Base-by-base conservation (phyloP, 2,113 vertebrate genomes). In the Nesogale talazaci region DNA sequence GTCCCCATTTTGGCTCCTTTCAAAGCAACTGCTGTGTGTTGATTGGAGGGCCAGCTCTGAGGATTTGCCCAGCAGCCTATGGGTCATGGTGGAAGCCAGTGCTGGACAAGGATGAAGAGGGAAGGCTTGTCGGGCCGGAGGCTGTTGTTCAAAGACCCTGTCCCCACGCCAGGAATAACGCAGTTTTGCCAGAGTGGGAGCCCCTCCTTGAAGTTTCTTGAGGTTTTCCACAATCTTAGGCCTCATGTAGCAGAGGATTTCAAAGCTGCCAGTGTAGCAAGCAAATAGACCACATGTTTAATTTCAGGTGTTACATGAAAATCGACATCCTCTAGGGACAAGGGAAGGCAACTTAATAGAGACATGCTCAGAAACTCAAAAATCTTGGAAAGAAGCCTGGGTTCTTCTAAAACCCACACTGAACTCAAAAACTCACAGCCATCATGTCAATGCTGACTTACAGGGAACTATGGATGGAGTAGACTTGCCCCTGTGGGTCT, bases 161-260 rank as follows among this genome's bases (percentile, higher is more conserved):
- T 79, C 83, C 89, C 76, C 40, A 59, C 8, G 97, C 97, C 97
- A 98, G 97, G 87, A 98, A 97, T 83, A 97, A 96, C 83, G 96
- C 27, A 65, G 77, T 70, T 42, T 61, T 91, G 88, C 95, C 96
- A 97, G 83, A n/a, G 61, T 92, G 86, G 82, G 95, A 95, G 92
- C 63, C 86, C 84, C 93, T 74, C 46, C 63, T 85, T 92, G 56
- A 83, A 52, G 86, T 75, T 94, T 93, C 78, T 86, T 34, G 82
- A 91, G 92, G 74, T 95, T 98, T 97, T 94, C 15, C 4, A 95
- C 83, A 80, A 95, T 56, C 80, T n/a, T 27, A 88, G 36, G 56
- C 92, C 95, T 94, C 93, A 86, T 0, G 2, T 40, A 52, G 81
- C 72, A 77, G 14, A n/a, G 83, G 70, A 65, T 95, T 97, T 95